Evolutionary conservation across 2,888 invertebrate genomes (phyloP).

Genomic region (Andrena marginata): DNA sequence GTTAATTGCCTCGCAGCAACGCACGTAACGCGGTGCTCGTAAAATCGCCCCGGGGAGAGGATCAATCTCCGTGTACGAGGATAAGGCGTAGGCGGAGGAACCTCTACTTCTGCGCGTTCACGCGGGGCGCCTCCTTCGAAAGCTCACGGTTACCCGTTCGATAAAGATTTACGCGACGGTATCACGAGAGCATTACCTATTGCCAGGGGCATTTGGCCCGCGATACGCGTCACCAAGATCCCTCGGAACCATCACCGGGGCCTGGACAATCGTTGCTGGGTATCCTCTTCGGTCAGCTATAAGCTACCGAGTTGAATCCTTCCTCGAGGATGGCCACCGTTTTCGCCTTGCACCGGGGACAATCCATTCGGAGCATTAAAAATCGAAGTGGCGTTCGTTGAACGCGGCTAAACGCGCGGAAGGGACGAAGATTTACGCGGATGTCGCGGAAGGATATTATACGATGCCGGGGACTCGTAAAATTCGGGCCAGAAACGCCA

Average conservation of each 20-base stretch:
- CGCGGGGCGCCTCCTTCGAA: conserved; percentile 21
- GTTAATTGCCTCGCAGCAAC: conserved; percentile 60
- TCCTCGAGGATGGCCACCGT: neutral
- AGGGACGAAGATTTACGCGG: conserved; percentile 57
- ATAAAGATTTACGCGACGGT: conserved; percentile 58
- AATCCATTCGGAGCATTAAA: conserved; percentile 27
- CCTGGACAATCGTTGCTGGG: neutral
- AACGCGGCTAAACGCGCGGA: conserved; percentile 22
- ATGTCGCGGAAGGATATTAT: conserved; percentile 41
- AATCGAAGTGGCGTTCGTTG: conserved; percentile 11
- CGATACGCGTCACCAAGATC: neutral
- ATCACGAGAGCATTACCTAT: conserved; percentile 39
- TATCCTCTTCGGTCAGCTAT: neutral
- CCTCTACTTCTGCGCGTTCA: conserved; percentile 29
- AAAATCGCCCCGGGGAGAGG: conserved; percentile 50
- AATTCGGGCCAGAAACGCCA: conserved; percentile 42
- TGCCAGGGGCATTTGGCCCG: conserved; percentile 11
- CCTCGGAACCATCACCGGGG: neutral
- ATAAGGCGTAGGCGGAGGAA: conserved; percentile 17
- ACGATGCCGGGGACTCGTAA: conserved; percentile 25
- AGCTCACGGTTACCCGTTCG: conserved; percentile 29
- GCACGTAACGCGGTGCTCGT: conserved; percentile 56
- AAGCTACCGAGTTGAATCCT: neutral
- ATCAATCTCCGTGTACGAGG: conserved; percentile 36
- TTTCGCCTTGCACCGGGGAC: neutral